Evolutionary conservation across 2,113 vertebrate species (phyloP).

Genomic region (Aythya baeri): DNA sequence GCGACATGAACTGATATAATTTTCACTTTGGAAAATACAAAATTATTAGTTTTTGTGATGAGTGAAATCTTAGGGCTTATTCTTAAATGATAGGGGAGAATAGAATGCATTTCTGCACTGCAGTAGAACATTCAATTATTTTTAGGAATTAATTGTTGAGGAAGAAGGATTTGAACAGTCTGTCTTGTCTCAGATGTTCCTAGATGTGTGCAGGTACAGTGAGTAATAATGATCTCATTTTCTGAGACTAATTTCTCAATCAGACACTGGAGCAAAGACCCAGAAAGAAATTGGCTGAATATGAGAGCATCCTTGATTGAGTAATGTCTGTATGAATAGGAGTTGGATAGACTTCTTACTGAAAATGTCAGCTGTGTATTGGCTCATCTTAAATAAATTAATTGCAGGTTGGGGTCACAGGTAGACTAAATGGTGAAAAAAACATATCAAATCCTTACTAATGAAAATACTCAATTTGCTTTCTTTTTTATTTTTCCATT

Average conservation of each 20-base stretch:
- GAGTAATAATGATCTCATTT: constrained; percentile 19
- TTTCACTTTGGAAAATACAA: background rate
- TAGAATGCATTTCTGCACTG: background rate
- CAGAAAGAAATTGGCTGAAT: constrained; percentile 37
- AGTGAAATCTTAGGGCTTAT: background rate
- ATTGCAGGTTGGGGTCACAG: background rate
- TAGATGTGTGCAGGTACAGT: constrained; percentile 38
- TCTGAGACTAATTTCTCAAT: constrained; percentile 49
- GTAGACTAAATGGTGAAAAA: background rate
- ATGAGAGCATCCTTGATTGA: background rate
- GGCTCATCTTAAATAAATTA: background rate
- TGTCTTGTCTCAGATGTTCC: constrained; percentile 38
- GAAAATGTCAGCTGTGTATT: background rate
- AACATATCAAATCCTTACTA: background rate
- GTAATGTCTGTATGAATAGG: background rate
- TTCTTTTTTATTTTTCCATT: background rate
- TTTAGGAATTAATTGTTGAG: background rate
- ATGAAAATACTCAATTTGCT: background rate
- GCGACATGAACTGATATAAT: background rate
- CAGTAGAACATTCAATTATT: background rate
- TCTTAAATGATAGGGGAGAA: background rate
- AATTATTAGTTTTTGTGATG: background rate
- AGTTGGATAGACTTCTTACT: background rate
- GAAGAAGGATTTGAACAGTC: constrained; percentile 26
- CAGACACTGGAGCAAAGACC: constrained; percentile 12